These are phyloP conservation scores for Eupithecia centaureata DNA, from an alignment of 2,888 invertebrate species.

Conservation along the genomic window DNA sequence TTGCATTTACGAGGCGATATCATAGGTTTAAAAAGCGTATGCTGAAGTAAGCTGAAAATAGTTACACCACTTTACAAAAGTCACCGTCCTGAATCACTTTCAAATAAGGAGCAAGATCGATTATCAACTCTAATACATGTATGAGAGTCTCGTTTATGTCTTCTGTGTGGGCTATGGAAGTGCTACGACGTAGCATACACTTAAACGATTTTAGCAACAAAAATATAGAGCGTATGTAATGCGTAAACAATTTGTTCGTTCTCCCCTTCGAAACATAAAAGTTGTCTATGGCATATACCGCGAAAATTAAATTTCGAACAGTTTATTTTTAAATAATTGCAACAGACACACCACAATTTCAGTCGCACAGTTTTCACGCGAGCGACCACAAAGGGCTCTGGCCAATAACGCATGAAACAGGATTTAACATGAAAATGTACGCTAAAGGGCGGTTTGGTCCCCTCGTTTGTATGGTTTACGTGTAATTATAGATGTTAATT, in stretches of 20 bases:
- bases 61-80: background rate
- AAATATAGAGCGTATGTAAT: background rate
- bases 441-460: constrained; percentile 69
- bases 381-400: constrained; percentile 66
- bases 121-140: background rate
- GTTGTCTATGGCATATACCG: background rate
- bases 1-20: background rate
- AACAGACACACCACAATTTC: constrained; percentile 19
- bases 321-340: constrained; percentile 14
- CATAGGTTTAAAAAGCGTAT: background rate
- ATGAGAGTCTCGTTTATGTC: background rate
- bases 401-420: constrained; percentile 83
- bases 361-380: constrained; percentile 57
- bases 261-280: background rate
- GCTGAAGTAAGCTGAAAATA: background rate
- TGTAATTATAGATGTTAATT: constrained; percentile 80
- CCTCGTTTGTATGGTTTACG: constrained; percentile 55
- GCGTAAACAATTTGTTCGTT: background rate
- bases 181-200: background rate
- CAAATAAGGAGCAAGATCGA: background rate
- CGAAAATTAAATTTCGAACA: constrained; percentile 13
- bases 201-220: background rate
- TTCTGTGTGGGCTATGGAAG: background rate
- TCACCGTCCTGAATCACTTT: background rate
- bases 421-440: constrained; percentile 81